phyloP scores from a whole-genome alignment of 2,888 invertebrate species.

The Drosophila borealis region DNA sequence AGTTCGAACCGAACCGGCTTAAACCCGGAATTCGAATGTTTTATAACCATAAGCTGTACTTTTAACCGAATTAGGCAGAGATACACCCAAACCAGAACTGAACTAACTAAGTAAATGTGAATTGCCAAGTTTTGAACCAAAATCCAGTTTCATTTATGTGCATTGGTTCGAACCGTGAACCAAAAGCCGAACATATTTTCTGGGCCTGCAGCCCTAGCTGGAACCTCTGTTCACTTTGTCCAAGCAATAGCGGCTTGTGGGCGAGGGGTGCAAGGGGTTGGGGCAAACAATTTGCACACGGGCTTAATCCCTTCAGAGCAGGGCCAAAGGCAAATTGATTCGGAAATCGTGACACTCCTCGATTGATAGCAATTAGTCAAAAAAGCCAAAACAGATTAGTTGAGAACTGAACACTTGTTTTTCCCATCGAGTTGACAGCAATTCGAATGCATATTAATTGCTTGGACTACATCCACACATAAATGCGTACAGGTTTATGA shows the following conservation, averaged over 20 bases:
- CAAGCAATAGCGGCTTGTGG: not conserved
- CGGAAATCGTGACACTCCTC: conserved; percentile 45
- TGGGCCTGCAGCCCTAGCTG: no score
- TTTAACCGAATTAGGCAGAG: no score
- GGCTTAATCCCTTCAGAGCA: conserved; percentile 53
- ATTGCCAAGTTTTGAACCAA: no score
- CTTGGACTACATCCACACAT: conserved; percentile 1
- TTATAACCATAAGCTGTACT: no score
- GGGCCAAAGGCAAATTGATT: conserved; percentile 64
- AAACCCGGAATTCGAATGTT: not conserved
- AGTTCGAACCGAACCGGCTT: conserved; percentile 81
- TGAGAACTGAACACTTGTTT: conserved; percentile 65
- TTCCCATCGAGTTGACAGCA: conserved; percentile 20
- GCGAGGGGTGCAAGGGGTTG: not conserved
- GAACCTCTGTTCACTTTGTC: no score
- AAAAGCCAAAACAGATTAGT: conserved; percentile 57
- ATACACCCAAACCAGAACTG: no score
- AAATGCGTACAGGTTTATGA: conserved; percentile 3
- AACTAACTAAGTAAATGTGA: no score
- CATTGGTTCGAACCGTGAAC: no score
- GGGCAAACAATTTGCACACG: conserved; percentile 30
- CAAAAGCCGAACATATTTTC: no score
- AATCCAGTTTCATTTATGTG: no score
- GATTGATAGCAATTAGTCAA: conserved; percentile 67
- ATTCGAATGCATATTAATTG: conserved; percentile 18